Conservation (phyloP, 2,113 vertebrate genomes). For the Seriola aureovittata region DNA sequence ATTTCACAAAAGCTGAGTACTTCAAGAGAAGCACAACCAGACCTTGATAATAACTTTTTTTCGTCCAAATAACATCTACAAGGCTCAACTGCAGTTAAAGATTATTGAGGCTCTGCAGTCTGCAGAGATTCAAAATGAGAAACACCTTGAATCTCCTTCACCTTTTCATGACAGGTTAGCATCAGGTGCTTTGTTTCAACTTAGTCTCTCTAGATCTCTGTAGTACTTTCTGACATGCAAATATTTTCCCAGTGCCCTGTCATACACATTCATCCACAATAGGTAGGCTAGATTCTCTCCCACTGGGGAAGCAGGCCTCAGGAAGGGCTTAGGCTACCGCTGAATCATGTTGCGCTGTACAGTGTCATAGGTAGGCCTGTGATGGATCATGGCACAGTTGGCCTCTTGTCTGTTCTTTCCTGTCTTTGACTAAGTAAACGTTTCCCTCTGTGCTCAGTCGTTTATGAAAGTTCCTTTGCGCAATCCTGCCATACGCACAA, state of each 20-base stretch:
- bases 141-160: not conserved
- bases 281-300: constrained; percentile 16
- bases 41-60: not conserved
- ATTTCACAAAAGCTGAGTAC: not conserved
- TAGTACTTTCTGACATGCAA: constrained; percentile 25
- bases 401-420: constrained; percentile 72
- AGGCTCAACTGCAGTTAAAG: not conserved
- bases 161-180: constrained; percentile 20
- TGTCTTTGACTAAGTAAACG: constrained; percentile 80
- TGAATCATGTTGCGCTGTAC: constrained; percentile 63
- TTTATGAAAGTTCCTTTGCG: constrained; percentile 73
- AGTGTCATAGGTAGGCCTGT: constrained; percentile 67
- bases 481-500: constrained; percentile 65
- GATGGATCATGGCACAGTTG: constrained; percentile 73
- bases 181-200: constrained; percentile 22
- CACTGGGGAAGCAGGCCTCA: constrained; percentile 25
- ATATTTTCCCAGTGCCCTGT: constrained; percentile 22
- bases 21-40: not conserved
- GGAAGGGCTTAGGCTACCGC: constrained; percentile 55
- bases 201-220: constrained; percentile 4
- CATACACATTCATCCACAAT: not conserved
- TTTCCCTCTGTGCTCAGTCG: constrained; percentile 76
- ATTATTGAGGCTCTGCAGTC: constrained; percentile 7
- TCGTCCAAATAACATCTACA: not conserved
- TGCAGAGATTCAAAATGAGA: constrained; percentile 11